Percentiles rank a stretch among this genome's conserved stretches.
Conservation (phyloP, 2,113 vertebrate species). For the Amphiprion ocellaris region DNA sequence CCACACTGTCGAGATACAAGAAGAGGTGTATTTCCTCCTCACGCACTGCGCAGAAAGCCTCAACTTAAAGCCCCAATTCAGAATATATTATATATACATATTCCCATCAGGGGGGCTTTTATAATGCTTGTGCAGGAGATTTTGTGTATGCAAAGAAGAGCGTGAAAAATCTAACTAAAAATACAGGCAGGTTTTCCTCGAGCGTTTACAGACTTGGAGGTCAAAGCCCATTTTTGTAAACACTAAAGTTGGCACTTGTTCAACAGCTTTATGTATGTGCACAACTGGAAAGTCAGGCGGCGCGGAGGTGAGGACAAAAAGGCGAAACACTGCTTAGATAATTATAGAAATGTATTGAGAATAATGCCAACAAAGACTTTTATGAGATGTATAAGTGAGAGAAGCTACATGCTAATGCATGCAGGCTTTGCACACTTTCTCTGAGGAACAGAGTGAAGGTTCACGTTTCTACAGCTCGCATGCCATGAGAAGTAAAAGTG, state of each 20-base stretch:
- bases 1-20: constrained; percentile 65
- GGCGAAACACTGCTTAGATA: not conserved
- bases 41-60: constrained; percentile 18
- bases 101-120: constrained; percentile 41
- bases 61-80: constrained; percentile 58
- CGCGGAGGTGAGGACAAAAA: no score
- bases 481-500: no score
- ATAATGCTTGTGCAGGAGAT: constrained; percentile 64
- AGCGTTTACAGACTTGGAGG: constrained; percentile 26
- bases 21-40: constrained; percentile 62
- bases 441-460: no score
- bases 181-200: constrained; percentile 38
- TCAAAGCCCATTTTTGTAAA: constrained; percentile 23
- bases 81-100: constrained; percentile 66
- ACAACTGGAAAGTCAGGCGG: no score
- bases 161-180: constrained; percentile 37
- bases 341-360: not conserved
- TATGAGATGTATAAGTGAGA: no score
- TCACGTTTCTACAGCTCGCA: no score
- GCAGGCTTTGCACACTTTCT: no score
- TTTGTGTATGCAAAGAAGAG: constrained; percentile 56
- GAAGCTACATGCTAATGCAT: no score
- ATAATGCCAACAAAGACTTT: not conserved
- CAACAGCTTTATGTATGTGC: constrained; percentile 1
- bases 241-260: constrained; percentile 25